A percentile compares a stretch with the other conserved stretches of the same genome.
phyloP scores from a whole-genome alignment of 2,888 invertebrate genomes.

The Carcina quercana region DNA sequence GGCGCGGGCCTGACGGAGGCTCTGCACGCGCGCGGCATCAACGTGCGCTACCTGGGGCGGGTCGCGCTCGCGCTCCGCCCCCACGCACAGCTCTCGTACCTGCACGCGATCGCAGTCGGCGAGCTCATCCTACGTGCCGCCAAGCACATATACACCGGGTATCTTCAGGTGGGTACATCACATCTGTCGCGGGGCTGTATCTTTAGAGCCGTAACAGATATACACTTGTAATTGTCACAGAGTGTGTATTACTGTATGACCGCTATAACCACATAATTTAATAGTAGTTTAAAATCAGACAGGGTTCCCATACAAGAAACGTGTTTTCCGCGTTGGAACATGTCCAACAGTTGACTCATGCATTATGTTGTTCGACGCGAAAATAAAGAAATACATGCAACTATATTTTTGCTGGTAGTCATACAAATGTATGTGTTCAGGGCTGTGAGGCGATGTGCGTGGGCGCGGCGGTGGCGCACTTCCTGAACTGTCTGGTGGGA shows the following conservation, averaged over 20 bases:
- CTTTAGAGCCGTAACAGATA: too few relatives aligned
- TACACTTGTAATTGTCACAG: too few relatives aligned
- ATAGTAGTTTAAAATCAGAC: too few relatives aligned
- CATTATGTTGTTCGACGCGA: too few relatives aligned
- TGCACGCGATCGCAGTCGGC: slow-evolving; percentile 91
- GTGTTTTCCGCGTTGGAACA: too few relatives aligned
- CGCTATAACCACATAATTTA: too few relatives aligned
- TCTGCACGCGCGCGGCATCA: slow-evolving; percentile 96
- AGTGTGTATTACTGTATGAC: too few relatives aligned
- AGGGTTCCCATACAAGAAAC: too few relatives aligned
- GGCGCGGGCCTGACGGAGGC: slow-evolving; percentile 94
- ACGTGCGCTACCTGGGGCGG: slow-evolving; percentile 96
- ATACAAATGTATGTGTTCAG: slow-evolving; percentile 40
- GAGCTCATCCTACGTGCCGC: slow-evolving; percentile 92
- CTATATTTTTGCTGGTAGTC: too few relatives aligned
- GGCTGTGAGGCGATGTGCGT: slow-evolving; percentile 93
- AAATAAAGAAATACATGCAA: too few relatives aligned
- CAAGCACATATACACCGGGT: slow-evolving; percentile 94
- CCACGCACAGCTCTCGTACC: slow-evolving; percentile 87
- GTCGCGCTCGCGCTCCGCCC: slow-evolving; percentile 86
- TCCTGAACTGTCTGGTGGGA: slow-evolving; percentile 95
- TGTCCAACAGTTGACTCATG: too few relatives aligned
- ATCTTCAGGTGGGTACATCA: slow-evolving; percentile 87
- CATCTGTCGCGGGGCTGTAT: background rate
- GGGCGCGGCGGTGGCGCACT: slow-evolving; percentile 94